Evolutionary conservation across 2,888 invertebrate genomes (phyloP).

Genomic region (Epirrhoe tristata): DNA sequence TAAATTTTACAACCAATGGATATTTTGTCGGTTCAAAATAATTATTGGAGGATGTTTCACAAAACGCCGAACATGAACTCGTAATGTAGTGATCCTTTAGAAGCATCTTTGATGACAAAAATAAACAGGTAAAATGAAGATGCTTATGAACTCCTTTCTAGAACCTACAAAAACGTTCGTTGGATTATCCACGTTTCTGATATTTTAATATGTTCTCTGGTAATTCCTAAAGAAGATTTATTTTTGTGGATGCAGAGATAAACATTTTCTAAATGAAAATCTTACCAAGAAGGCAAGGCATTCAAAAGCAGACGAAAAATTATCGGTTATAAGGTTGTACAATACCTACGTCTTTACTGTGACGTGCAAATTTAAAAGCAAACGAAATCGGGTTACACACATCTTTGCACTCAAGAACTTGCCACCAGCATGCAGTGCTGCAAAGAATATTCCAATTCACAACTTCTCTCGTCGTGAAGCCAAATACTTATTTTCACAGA

Average conservation of each 20-base stretch:
- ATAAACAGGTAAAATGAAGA: no score
- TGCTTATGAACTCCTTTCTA: no score
- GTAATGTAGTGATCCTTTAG: no score
- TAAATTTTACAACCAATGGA: not conserved
- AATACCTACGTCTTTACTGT: not conserved
- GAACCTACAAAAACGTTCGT: no score
- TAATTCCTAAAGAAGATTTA: no score
- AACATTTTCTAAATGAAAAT: not conserved
- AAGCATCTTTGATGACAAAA: no score
- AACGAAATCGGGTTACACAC: slow-evolving; percentile 28
- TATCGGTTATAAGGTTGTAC: not conserved
- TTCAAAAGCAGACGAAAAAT: not conserved
- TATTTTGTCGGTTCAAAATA: no score
- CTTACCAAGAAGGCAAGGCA: not conserved
- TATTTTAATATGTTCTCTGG: no score
- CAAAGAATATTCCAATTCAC: slow-evolving; percentile 41
- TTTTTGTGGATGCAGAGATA: no score
- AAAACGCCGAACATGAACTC: no score
- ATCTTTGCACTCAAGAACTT: slow-evolving; percentile 23
- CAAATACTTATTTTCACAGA: slow-evolving; percentile 35
- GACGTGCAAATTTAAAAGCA: slow-evolving; percentile 16
- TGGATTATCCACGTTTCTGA: no score
- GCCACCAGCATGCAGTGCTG: slow-evolving; percentile 26
- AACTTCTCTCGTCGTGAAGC: slow-evolving; percentile 28
- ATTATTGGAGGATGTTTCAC: no score